Evolutionary conservation across 1,140 invertebrate species (phyloP).

Genomic region (Alviniconcha marisindica): DNA sequence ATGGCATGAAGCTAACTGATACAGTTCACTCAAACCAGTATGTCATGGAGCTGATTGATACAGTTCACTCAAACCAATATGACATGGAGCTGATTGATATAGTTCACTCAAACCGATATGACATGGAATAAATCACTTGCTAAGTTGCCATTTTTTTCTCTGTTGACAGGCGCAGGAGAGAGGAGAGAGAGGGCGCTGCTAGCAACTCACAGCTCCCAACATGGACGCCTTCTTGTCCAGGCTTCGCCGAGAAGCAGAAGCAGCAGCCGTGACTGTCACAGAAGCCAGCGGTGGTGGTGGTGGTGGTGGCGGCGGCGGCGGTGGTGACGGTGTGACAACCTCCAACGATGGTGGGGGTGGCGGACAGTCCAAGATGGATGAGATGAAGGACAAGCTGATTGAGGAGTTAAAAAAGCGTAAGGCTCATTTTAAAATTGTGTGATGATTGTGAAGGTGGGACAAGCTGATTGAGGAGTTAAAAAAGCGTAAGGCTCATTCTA

Average conservation of each 20-base stretch:
- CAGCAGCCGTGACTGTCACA: background rate
- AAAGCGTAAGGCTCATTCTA: constrained; percentile 53
- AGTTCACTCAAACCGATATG: no score
- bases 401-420: constrained; percentile 62
- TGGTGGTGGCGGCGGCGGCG: constrained; percentile 22
- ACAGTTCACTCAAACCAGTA: no score
- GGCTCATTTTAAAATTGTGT: no score
- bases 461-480: constrained; percentile 58
- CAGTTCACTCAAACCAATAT: no score
- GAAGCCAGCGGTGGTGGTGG: constrained; percentile 19
- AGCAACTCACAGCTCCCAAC: background rate
- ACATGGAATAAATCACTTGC: no score
- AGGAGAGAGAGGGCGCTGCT: background rate
- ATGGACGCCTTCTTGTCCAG: background rate
- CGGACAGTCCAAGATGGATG: constrained; percentile 45
- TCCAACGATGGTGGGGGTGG: constrained; percentile 15
- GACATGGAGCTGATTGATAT: no score
- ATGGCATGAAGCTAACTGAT: no score
- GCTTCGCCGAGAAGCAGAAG: background rate
- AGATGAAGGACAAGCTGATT: constrained; percentile 58
- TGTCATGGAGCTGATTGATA: no score
- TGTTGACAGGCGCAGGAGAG: background rate
- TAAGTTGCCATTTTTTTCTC: no score
- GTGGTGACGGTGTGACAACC: constrained; percentile 36
- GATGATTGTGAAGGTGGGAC: no score